Base-by-base conservation (phyloP, 2,113 vertebrate genomes). In the Oryzias javanicus region DNA sequence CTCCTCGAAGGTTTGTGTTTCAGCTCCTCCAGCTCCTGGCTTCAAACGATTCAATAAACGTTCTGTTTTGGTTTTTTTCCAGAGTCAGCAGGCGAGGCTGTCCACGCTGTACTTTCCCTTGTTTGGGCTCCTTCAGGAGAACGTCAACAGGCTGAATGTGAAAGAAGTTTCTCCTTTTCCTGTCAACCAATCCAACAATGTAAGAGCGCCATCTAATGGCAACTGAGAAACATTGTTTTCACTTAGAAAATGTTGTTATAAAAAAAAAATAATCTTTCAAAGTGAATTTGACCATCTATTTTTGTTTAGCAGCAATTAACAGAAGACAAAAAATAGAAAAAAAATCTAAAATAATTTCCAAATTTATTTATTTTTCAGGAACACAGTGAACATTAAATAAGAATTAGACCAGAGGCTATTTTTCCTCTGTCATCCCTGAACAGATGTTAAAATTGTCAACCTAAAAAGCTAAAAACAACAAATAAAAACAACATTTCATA, bases 11-110 rank as follows among this genome's bases (percentile, higher is more conserved):
- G 97, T 98, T 18, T 42, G 14, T 14, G 5, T 54, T 35, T 40
- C 19, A 12, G 35, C 35, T 10, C 35, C 35, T 35, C 8, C 35
- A 35, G 35, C 35, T 35, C 10, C 35, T 3, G 10, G 35, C 46
- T 7, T 6, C 16, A 12, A 10, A 19, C 18, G 4, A 19, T 47
- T 42, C 2, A 42, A 1, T 4, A 19, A 14, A 6, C 2, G 3
- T 15, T 58, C 4, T 42, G 14, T 29, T 16, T 55, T 74, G 46
- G 3, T 56, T 63, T 1, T 92, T 92, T 54, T 22, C 22, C 87
- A 98, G 97, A 94, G 91, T 75, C 97, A 98, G 75, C 97, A 98
- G 82, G 96, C 96, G 17, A 91, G 97, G 84, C 87, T 98, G 88
- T 95, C 95, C 70, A 98, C 96, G 0, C 90, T 99, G 73, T 99